Conservation (phyloP, 2,113 vertebrate species). For the Sclerurus mexicanus region DNA sequence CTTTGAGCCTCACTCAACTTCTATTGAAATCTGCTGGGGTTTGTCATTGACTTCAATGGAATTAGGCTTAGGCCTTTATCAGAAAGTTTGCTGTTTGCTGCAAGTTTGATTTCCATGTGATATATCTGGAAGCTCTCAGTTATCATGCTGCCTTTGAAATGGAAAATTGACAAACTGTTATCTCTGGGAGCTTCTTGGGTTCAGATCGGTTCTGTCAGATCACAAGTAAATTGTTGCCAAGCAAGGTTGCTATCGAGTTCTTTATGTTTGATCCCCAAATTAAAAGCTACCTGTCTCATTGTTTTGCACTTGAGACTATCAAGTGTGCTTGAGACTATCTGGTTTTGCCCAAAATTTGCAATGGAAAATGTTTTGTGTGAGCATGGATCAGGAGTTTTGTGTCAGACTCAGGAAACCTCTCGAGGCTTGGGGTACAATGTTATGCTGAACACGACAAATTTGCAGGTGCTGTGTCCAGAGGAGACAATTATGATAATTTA, state of each 20-base stretch:
- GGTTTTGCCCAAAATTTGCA: neutral
- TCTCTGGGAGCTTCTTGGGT: constrained; percentile 10
- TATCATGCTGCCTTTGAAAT: constrained; percentile 36
- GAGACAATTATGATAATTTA: neutral
- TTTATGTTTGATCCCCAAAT: neutral
- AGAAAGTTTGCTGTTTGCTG: constrained; percentile 17
- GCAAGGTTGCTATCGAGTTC: neutral
- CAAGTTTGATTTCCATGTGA: constrained; percentile 39
- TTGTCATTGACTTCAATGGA: constrained; percentile 16
- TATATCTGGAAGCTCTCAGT: constrained; percentile 24
- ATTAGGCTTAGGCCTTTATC: constrained; percentile 20
- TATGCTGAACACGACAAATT: neutral
- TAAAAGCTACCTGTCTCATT: neutral
- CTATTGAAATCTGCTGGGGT: neutral
- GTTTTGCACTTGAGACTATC: neutral
- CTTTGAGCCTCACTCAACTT: neutral
- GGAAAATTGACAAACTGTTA: constrained; percentile 48
- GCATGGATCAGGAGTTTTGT: neutral
- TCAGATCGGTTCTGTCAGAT: neutral
- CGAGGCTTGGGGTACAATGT: neutral
- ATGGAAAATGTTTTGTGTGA: neutral
- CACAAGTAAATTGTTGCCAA: constrained; percentile 18
- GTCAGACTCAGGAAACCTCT: neutral
- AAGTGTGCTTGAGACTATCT: neutral
- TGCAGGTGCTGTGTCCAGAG: neutral